Base-by-base conservation (phyloP, 2,888 invertebrate genomes). In the Drosophila limbata region DNA sequence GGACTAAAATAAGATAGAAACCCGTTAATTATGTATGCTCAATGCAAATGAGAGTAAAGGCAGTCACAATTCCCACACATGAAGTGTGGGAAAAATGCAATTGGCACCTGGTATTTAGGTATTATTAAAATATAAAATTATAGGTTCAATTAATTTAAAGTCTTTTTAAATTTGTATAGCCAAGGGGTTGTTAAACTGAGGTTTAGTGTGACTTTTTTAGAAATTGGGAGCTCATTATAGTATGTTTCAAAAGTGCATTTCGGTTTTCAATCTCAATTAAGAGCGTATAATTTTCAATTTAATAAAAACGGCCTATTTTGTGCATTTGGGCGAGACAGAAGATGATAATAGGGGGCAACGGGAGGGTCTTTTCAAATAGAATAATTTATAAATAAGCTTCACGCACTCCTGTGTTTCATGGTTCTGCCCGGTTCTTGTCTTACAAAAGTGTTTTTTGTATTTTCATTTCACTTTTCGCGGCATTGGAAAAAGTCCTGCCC, bases 1-100 rank as follows among this genome's bases (percentile, higher is more conserved):
- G 17, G 19, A 56, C 17, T 17, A 56, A 40, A 50, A 31, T 48
- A 37, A 28, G 11, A 1, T 19, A 17, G 19, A 39, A 8, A 53
- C 33, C 28, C 42, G 64, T 65, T 78, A 70, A 66, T 61, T 78
- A 78, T 71, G 67, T 74, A 78, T 71, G 67, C 19, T 40, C 67
- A 78, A 67, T 74, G 61, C 48, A 71, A 77, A 77, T 71, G 56
- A 55, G 71, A 56, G 55, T 53, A 64, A 37, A 51, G 42, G 39
- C 52, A 47, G 28, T 35, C 21, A 57, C 40, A 66, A 50, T 50
- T 42, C 37, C 35, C 60, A 55, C 56, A 65, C 17, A 44, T 44
- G 25, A 60, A 70, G 48, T 70, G 73, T n/a, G n/a, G n/a, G n/a
- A n/a, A n/a, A n/a, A n/a, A n/a, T n/a, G n/a, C n/a, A n/a, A n/a